Evolutionary conservation across 2,113 vertebrate genomes (phyloP), one percentile per base, ranked within the genome.

Genomic region (Sula dactylatra): DNA sequence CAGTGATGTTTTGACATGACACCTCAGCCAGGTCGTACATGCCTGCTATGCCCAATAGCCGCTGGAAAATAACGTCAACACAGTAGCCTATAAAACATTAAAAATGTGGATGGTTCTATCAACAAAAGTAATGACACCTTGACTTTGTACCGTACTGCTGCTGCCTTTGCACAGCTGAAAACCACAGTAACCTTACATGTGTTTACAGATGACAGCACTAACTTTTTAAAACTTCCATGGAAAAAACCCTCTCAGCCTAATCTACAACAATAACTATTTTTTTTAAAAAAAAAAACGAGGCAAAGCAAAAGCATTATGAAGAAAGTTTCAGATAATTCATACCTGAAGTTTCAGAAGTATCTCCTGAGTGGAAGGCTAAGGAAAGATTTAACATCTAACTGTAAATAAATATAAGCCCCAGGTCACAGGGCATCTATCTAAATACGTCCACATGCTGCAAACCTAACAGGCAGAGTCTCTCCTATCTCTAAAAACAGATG

Each of bases 401-500:
- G 66, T 89, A 94, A 96, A 93, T 69, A 93, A 93, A 87, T 26
- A 59, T 5, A 90, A 70, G 9, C n/a, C 55, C 19, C 26, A 62
- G 36, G 77, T 59, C 91, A 95, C 56, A 66, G 70, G 38, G 34
- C 34, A 92, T 34, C 77, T 82, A 89, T 65, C 93, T 62, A 92
- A 88, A 62, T 67, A 82, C 1, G 74, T 50, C 45, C 83, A 81
- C 67, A 42, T 20, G 49, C 67, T 86, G 83, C 82, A 94, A 96
- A 91, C 90, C 90, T 93, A 97, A 82, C 69, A 90, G 87, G 74
- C 49, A 88, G 88, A 96, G 76, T 67, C 90, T 80, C 97, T 94
- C 84, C 84, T 97, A 97, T 91, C 94, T 70, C 67, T 65, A 77
- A 97, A 86, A 84, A 76, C 82, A 94, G 71, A 88, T 44, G 82